These are phyloP conservation scores for Gryllus longicercus DNA, from an alignment of 2,888 invertebrate genomes.

Conservation along the genomic window DNA sequence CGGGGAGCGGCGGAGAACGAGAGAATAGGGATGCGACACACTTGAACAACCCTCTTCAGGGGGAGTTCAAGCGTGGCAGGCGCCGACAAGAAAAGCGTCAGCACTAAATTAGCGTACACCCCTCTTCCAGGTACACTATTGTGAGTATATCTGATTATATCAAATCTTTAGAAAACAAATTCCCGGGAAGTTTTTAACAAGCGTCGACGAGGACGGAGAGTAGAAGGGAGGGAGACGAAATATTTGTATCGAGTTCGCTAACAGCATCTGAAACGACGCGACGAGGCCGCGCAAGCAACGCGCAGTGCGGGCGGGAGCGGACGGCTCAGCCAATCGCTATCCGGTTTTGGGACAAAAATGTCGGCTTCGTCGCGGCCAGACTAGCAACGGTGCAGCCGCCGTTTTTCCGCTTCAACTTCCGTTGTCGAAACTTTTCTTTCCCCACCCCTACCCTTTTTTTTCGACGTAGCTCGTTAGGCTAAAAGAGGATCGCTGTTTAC, in stretches of 20 bases:
- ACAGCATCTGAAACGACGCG: neutral
- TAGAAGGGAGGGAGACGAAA: neutral
- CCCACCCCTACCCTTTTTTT: neutral
- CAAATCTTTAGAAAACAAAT: neutral
- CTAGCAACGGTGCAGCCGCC: neutral
- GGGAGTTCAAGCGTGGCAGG: no score
- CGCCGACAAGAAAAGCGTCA: neutral
- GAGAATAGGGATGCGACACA: no score
- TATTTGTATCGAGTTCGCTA: no score
- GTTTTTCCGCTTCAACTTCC: neutral
- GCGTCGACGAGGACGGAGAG: neutral
- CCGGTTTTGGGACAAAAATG: neutral
- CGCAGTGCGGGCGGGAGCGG: neutral
- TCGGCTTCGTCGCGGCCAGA: neutral
- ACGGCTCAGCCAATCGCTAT: neutral
- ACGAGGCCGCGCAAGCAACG: neutral
- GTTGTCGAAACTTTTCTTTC: neutral
- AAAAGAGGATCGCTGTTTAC: conserved; percentile 2
- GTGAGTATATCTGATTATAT: conserved; percentile 11
- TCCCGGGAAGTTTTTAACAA: neutral
- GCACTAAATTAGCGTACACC: neutral
- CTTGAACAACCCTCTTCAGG: no score
- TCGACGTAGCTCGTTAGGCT: conserved; percentile 6
- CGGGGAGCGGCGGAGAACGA: no score
- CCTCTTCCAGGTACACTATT: neutral